These are phyloP conservation scores for Harpagoxenus sublaevis DNA, from an alignment of 2,888 invertebrate species.

Conservation along the genomic window DNA sequence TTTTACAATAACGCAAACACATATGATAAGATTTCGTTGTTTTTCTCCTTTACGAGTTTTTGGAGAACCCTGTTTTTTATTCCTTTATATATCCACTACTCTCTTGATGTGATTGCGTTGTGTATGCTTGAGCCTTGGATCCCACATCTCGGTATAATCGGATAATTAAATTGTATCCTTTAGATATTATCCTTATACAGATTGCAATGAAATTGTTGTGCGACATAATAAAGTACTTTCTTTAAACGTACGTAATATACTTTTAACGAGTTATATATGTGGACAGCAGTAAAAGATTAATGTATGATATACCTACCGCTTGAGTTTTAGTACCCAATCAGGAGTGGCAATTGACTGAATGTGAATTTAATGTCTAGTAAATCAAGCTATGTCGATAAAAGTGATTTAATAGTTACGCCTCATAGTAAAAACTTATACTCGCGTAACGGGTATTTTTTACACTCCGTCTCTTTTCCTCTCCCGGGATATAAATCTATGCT, in stretches of 20 bases:
- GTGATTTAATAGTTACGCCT: conserved; percentile 27
- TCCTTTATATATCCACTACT: background rate
- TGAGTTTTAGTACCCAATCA: conserved; percentile 21
- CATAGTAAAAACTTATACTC: background rate
- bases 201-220: background rate
- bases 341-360: conserved; percentile 30
- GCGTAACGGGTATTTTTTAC: background rate
- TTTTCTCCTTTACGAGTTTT: background rate
- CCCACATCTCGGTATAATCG: background rate
- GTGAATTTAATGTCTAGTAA: conserved; percentile 5
- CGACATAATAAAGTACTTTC: background rate
- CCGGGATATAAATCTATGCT: conserved; percentile 28
- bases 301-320: conserved; percentile 17
- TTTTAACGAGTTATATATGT: background rate
- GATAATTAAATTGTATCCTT: background rate
- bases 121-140: background rate
- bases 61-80: background rate
- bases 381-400: conserved; percentile 23
- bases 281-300: conserved; percentile 2
- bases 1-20: conserved; percentile 39
- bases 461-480: background rate
- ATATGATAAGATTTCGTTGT: conserved; percentile 23
- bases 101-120: background rate
- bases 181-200: background rate
- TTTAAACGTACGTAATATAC: background rate